Evolutionary conservation across 2,113 vertebrate species (phyloP).

Genomic region (Thamnaconus septentrionalis): DNA sequence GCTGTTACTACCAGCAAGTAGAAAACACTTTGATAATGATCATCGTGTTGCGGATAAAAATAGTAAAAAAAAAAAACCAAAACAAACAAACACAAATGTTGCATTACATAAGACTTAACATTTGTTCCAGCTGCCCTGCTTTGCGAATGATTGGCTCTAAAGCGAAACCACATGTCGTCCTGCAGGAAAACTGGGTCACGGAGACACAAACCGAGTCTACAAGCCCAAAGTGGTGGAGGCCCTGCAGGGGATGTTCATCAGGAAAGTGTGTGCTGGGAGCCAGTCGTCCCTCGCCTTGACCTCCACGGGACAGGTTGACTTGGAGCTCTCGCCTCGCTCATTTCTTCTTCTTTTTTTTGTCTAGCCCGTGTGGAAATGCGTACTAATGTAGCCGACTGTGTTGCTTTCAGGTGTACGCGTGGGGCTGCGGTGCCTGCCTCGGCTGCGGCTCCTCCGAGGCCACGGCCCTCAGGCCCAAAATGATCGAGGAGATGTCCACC

Average conservation of each 20-base stretch:
- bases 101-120: too few species aligned
- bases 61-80: too few species aligned
- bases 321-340: background rate
- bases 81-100: too few species aligned
- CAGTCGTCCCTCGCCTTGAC: slow-evolving; percentile 83
- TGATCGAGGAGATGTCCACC: slow-evolving; percentile 92
- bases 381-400: background rate
- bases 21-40: too few species aligned
- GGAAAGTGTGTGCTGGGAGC: slow-evolving; percentile 82
- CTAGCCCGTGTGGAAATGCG: background rate
- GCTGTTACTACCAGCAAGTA: too few species aligned
- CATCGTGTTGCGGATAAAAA: too few species aligned
- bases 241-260: slow-evolving; percentile 82
- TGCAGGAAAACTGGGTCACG: slow-evolving; percentile 82
- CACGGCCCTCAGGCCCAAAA: slow-evolving; percentile 90
- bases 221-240: slow-evolving; percentile 82
- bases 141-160: background rate
- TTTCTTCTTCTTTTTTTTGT: background rate
- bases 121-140: background rate
- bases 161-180: slow-evolving; percentile 1
- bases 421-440: slow-evolving; percentile 96
- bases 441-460: slow-evolving; percentile 97
- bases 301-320: slow-evolving; percentile 79
- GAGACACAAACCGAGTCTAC: slow-evolving; percentile 82
- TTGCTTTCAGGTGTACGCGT: slow-evolving; percentile 86